Evolutionary conservation across 1,140 invertebrate species (phyloP), one percentile per base, ranked within the genome.

Genomic region (Caenorhabditis tropicalis): DNA sequence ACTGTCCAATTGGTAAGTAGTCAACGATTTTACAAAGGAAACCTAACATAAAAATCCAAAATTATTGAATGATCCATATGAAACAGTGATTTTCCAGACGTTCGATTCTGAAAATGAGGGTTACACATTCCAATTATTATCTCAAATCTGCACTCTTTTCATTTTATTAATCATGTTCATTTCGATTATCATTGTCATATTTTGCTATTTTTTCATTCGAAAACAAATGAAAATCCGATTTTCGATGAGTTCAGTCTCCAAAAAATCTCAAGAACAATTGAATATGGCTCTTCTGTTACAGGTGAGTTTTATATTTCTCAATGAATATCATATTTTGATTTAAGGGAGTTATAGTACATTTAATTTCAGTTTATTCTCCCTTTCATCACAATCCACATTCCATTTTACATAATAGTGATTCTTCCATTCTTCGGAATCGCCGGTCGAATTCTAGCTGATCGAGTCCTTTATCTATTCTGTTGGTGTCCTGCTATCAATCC

Each of bases 401-500:
- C 58, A 19, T 65, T 65, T 21, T 65, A 65, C 58, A 65, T 65
- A 29, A 65, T 65, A 5, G 58, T 65, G 3, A 36, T 65, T 19
- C 58, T 65, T 36, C 58, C 58, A 36, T 65, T 65, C 21, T 65
- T 65, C 31, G 31, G 58, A 36, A 65, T 65, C 16, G 58, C 58
- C 29, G 58, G 58, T 33, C 15, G 58, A 65, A 36, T 65, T 65
- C 29, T 65, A 5, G 29, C 58, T 33, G 58, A 65, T 36, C 58
- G 19, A 33, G 12, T 65, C 2, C 58, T 65, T 65, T 36, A 33
- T 33, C 58, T 65, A 0, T 65, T 65, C 31, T 65, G 58, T 36
- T 65, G 58, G 58, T 65, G 58, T 36, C 58, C 58, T 19, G 58
- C 58, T 16, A 65, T 65, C 58, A 65, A 65, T 7, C 58, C 58